A percentile compares a stretch with the other conserved stretches of the same genome.
Evolutionary conservation across 2,113 vertebrate species (phyloP).

Genomic region (Sceloporus tristichus): DNA sequence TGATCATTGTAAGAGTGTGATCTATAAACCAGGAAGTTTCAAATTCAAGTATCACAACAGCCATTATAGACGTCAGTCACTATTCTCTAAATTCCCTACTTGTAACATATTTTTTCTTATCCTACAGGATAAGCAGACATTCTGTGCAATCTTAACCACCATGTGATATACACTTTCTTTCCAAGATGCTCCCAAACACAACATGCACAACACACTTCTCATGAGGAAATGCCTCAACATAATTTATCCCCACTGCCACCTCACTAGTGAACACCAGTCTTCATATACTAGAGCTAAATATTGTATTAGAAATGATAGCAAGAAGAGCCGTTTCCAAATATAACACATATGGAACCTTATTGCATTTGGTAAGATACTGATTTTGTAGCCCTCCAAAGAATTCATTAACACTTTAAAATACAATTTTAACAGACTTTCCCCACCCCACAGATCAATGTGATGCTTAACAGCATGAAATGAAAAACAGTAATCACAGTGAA

Average conservation of each 20-base stretch:
- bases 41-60: neutral
- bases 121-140: neutral
- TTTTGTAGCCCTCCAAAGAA: neutral
- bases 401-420: neutral
- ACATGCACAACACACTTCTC: neutral
- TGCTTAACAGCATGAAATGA: neutral
- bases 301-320: neutral
- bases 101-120: neutral
- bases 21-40: neutral
- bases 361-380: neutral
- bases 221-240: neutral
- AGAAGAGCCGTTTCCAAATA: neutral
- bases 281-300: neutral
- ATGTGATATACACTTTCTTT: neutral
- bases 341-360: neutral
- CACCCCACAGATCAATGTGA: neutral
- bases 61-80: neutral
- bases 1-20: slow-evolving; percentile 11
- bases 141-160: neutral
- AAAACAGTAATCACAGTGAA: neutral
- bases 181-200: neutral
- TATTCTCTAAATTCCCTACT: neutral
- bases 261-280: neutral
- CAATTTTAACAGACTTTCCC: neutral
- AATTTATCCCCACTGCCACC: neutral